These are phyloP conservation scores for Lamellibrachia columna DNA, from an alignment of 2,888 invertebrate species.

Conservation along the genomic window DNA sequence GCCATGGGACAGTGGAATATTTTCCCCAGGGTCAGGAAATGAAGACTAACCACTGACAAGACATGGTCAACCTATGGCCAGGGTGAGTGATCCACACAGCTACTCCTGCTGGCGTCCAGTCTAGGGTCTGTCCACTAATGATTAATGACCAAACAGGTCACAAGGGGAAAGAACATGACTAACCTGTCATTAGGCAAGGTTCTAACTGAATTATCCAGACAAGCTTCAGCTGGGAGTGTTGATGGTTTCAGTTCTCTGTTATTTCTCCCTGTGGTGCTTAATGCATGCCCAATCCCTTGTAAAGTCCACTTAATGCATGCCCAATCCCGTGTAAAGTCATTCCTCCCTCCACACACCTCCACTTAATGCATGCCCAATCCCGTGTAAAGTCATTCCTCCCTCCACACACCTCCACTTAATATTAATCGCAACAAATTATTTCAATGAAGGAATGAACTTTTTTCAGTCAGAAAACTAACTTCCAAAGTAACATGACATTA, in stretches of 20 bases:
- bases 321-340: neutral
- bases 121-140: neutral
- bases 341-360: neutral
- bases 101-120: neutral
- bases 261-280: neutral
- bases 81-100: neutral
- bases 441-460: too few species aligned
- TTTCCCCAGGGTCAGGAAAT: neutral
- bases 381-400: too few species aligned
- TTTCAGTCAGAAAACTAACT: too few species aligned
- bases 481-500: too few species aligned
- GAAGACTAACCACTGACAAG: neutral
- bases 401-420: neutral
- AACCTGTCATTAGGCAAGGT: neutral
- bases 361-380: neutral
- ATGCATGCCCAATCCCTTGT: neutral
- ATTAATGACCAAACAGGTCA: neutral
- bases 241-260: neutral
- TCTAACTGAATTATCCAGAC: neutral
- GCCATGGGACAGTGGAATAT: neutral
- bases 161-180: neutral
- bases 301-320: neutral
- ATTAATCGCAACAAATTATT: too few species aligned
- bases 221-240: neutral
- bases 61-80: neutral